These are phyloP conservation scores for Lathronympha strigana DNA, from an alignment of 2,888 invertebrate genomes.

Conservation along the genomic window DNA sequence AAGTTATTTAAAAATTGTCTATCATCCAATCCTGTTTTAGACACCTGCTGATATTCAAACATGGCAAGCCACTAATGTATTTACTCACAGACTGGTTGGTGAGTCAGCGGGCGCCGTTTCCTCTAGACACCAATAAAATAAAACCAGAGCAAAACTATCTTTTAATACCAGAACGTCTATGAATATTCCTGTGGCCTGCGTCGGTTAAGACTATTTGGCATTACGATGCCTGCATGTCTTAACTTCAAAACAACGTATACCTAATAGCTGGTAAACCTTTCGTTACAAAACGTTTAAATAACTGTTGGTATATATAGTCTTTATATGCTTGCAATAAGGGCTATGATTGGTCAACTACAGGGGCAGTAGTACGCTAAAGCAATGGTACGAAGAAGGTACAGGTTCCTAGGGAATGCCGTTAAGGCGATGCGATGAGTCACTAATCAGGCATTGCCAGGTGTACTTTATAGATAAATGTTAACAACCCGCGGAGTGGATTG, in stretches of 20 bases:
- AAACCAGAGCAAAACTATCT: slow-evolving; percentile 51
- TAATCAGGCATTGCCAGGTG: slow-evolving; percentile 2
- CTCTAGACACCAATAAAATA: slow-evolving; percentile 51
- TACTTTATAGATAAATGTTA: background rate
- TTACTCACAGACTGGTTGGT: slow-evolving; percentile 44
- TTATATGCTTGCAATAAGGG: background rate
- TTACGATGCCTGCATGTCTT: background rate
- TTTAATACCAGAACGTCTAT: background rate
- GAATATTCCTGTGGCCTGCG: background rate
- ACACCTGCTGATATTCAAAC: slow-evolving; percentile 1
- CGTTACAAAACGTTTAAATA: background rate
- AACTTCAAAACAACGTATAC: background rate
- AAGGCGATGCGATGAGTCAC: slow-evolving; percentile 27
- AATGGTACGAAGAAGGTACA: too few relatives aligned
- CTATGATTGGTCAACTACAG: background rate
- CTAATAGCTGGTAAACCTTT: too few relatives aligned
- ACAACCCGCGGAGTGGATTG: background rate
- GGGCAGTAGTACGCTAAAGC: too few relatives aligned
- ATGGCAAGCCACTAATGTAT: slow-evolving; percentile 4
- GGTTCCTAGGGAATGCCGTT: slow-evolving; percentile 25
- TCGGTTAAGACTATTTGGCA: background rate
- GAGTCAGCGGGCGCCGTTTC: slow-evolving; percentile 51
- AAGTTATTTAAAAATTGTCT: background rate
- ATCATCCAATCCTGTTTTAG: background rate
- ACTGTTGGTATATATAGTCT: background rate